Evolutionary conservation across 1,140 invertebrate species (phyloP), one percentile per base, ranked within the genome.

Genomic region (Daktulosphaira vitifoliae): DNA sequence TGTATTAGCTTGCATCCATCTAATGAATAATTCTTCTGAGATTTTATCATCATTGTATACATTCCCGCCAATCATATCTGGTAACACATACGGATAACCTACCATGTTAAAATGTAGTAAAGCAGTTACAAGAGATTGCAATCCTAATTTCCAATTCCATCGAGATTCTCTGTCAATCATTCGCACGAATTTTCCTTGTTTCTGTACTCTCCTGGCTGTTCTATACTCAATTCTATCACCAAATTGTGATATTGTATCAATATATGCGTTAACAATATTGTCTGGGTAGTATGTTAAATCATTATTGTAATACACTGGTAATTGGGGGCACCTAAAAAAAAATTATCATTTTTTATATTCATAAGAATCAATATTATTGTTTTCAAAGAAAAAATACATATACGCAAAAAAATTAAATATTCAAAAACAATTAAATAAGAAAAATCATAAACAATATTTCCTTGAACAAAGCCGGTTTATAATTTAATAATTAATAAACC

Each of bases 31-130:
- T 73, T 96, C 88, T 67, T 84, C 83, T 3, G 81, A 81, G 25
- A 69, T 71, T 22, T 76, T 80, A 72, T 79, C 77, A 38, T 78
- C 75, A 13, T 79, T 74, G 71, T 86, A 89, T 0, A 83, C 87
- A 73, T 93, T 94, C 2, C 93, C 92, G 2, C 92, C 92, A 69
- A 97, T 85, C 87, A 95, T 92, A 72, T 95, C 92, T 0, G 91
- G 90, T 2, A 96, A 74, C 5, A 94, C 85, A 69, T 88, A 84
- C 0, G 85, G 81, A 74, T 95, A 95, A 5, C 92, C 92, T 68
- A 87, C 82, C 42, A 93, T 73, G 69, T 90, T 90, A 78, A 89
- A 82, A 69, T 86, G 84, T 2, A 94, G 74, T 0, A 88, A 74
- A 2, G 88, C 87, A 0, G 90, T 88, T 39, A 96, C 83, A 7